Evolutionary conservation across 2,797 vertebrate species (phyloP).

Genomic region (Typhlichthys subterraneus): DNA sequence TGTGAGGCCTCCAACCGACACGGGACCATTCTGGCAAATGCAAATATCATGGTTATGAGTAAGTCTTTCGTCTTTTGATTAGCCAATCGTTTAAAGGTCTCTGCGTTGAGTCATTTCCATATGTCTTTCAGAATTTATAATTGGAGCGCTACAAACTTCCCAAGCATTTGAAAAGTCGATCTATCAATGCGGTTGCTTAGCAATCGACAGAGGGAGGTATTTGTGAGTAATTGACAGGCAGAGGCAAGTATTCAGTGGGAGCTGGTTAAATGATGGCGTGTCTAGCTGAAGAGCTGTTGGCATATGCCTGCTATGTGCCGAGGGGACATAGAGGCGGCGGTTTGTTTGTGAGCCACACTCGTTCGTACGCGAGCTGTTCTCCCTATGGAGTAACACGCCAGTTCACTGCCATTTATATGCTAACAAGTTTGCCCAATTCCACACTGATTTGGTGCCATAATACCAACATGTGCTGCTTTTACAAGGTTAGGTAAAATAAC

Average conservation of each 20-base stretch:
- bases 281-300: slow-evolving; percentile 32
- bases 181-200: slow-evolving; percentile 8
- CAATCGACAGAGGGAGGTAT: slow-evolving; percentile 6
- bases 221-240: slow-evolving; percentile 33
- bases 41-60: slow-evolving; percentile 92
- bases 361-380: slow-evolving; percentile 33
- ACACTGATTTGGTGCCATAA: slow-evolving; percentile 44
- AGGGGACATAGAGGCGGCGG: slow-evolving; percentile 33
- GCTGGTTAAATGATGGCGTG: slow-evolving; percentile 35
- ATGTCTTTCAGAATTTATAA: neutral
- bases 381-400: slow-evolving; percentile 44
- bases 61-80: slow-evolving; percentile 49
- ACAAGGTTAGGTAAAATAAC: slow-evolving; percentile 56
- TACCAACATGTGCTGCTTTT: slow-evolving; percentile 67
- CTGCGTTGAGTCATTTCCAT: neutral
- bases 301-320: slow-evolving; percentile 38
- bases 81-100: neutral
- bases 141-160: neutral
- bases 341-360: slow-evolving; percentile 38
- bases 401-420: slow-evolving; percentile 66
- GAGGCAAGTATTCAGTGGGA: slow-evolving; percentile 22
- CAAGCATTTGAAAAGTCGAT: neutral
- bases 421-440: slow-evolving; percentile 58
- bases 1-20: slow-evolving; percentile 92
- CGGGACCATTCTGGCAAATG: slow-evolving; percentile 86